Base-by-base conservation (phyloP, 23 tunicate species). In the Trididemnum clinides region DNA sequence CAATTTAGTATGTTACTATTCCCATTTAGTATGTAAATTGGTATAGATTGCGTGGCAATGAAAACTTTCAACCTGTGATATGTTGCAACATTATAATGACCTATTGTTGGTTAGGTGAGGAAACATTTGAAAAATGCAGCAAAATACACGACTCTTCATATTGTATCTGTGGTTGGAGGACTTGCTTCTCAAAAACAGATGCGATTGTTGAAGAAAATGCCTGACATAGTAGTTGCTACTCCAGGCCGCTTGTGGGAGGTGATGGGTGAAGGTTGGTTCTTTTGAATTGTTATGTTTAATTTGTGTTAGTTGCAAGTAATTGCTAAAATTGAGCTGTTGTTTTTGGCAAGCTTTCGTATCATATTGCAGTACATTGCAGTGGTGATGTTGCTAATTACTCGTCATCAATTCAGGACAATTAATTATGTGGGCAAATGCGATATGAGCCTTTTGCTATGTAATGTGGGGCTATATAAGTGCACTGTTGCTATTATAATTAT, bases 181-280 rank as follows among this genome's bases (percentile, higher is more conserved):
- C 88, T 96, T 93, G 84, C 96, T n/a, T 62, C 82, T 21, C 92
- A 91, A 64, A 96, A 96, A 58, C 99, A 96, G 64, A 74, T 84
- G 22, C 72, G 99, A 31, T 39, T 84, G 77, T 81, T 96, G 6
- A 78, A 80, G 0, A 90, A 75, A 29, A 28, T 63, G 71, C 99
- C 99, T 0, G 96, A 96, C 64, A 74, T 96, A 25, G 90, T 96
- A 18, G 80, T 96, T 1, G 99, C 96, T 27, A 96, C 99, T 7
- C 99, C 99, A 10, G 99, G 99, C 10, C 65, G 99, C 2, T 72
- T 96, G 62, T 88, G 93, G 96, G 99, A 91, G 39, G 33, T 96
- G 39, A 64, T 88, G 29, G 85, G 86, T 29, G 27, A 59, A 58
- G 98, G 97, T 87, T 0, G 0, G 50, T 0, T 72, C 22, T 38